Percentiles rank a stretch among this genome's conserved stretches.
These are phyloP conservation scores for Syngnathus acus DNA, from an alignment of 2,797 vertebrate species.

Conservation along the genomic window DNA sequence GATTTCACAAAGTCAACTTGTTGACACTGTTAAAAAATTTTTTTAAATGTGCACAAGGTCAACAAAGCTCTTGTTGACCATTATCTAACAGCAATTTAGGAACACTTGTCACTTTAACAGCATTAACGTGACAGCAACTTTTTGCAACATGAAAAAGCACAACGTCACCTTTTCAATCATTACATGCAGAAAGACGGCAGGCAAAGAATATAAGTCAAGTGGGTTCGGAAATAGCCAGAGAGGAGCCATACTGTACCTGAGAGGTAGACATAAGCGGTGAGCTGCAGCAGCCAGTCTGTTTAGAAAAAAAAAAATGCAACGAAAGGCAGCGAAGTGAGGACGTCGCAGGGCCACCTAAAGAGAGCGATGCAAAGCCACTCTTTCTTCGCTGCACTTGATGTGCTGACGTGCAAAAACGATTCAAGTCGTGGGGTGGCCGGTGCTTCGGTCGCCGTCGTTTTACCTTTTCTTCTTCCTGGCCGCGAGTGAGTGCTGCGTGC, in stretches of 20 bases:
- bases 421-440: constrained; percentile 52
- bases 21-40: constrained; percentile 23
- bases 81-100: constrained; percentile 22
- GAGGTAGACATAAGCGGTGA: constrained; percentile 57
- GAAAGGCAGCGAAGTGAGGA: constrained; percentile 43
- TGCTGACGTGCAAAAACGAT: constrained; percentile 47
- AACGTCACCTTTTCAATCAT: background rate
- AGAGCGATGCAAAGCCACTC: constrained; percentile 35
- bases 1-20: constrained; percentile 2
- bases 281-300: constrained; percentile 44
- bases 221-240: constrained; percentile 27
- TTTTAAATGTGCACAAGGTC: constrained; percentile 23
- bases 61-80: constrained; percentile 19
- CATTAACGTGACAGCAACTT: constrained; percentile 41
- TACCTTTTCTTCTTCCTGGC: constrained; percentile 53
- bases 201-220: constrained; percentile 20
- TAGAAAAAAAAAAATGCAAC: constrained; percentile 23
- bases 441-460: constrained; percentile 41
- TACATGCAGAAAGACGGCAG: background rate
- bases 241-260: constrained; percentile 73
- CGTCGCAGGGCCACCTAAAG: constrained; percentile 24
- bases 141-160: constrained; percentile 22
- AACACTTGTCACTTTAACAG: constrained; percentile 37
- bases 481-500: constrained; percentile 35
- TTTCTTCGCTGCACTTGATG: constrained; percentile 40